Base-by-base conservation (phyloP, 1,140 invertebrate species). In the Sycobia sp. region DNA sequence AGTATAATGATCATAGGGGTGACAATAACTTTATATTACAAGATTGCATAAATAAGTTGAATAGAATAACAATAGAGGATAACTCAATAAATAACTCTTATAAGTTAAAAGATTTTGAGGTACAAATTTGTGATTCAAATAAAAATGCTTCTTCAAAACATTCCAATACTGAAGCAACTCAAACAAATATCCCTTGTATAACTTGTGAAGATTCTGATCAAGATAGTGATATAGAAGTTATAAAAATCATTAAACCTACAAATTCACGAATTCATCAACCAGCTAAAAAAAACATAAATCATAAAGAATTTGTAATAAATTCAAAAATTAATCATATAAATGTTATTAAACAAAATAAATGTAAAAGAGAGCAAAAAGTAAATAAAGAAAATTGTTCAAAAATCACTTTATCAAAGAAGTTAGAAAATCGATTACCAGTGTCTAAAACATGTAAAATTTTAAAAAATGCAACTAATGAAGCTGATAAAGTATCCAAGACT, bases 381-480 rank as follows among this genome's bases (percentile, higher is more conserved):
- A 44, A 61, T 50, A 53, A 61, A 53, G 50, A 46, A 53, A 53
- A 61, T 46, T 22, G n/a, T 32, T 23, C 7, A 11, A 43, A 32
- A 10, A 11, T 1, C 22, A 9, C 10, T 25, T 8, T 46, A 0
- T 38, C 11, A 41, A 29, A n/a, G 32, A 34, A 66, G 65, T 44
- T n/a, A 36, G n/a, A n/a, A n/a, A n/a, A n/a, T n/a, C n/a, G n/a
- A 18, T 38, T 18, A 13, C 20, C 32, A 25, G 16, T 7, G 29
- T 5, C 43, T 46, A 66, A n/a, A 23, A 25, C 29, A 38, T 16
- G 16, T 36, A 54, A 38, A n/a, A 32, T 39, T 54, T 54, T 55
- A 22, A 58, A 50, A 57, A 63, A 56, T 44, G 9, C 23, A 41
- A 43, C 22, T 27, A 23, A 25, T 23, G 10, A 16, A 47, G 41